Evolutionary conservation across 37 sponge, comb jelly and placozoan species (phyloP).

Genomic region (Ianthella basta): DNA sequence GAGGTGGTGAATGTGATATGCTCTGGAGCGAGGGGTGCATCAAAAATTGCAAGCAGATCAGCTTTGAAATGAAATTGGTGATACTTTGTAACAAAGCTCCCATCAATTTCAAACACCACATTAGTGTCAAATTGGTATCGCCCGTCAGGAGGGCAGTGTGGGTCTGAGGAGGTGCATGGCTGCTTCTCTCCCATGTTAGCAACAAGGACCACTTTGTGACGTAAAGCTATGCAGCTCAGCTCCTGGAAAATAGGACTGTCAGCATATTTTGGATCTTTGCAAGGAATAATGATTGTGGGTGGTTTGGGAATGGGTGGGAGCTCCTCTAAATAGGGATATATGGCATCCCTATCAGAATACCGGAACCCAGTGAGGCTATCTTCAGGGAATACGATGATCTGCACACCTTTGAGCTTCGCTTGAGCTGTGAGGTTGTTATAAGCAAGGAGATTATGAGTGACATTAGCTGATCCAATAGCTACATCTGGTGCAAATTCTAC

Average conservation of each 20-base stretch:
- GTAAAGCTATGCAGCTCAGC: constrained; percentile 58
- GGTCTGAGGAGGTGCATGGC: constrained; percentile 5
- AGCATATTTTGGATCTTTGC: not conserved
- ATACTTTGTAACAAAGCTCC: constrained; percentile 62
- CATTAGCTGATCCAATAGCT: too few species aligned
- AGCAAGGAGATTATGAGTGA: too few species aligned
- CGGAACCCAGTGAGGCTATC: constrained; percentile 44
- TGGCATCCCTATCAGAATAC: not conserved
- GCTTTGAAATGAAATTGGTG: constrained; percentile 62
- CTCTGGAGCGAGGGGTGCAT: not conserved
- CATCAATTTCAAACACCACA: constrained; percentile 65
- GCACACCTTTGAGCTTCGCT: constrained; percentile 37
- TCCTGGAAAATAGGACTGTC: constrained; percentile 31
- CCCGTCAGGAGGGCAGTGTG: constrained; percentile 47
- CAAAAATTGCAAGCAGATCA: constrained; percentile 12
- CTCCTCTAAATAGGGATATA: constrained; percentile 40
- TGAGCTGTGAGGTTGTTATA: too few species aligned
- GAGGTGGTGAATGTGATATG: constrained; percentile 44
- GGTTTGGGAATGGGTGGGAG: constrained; percentile 40
- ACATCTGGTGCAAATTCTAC: too few species aligned
- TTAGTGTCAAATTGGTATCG: constrained; percentile 66
- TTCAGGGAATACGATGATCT: constrained; percentile 69
- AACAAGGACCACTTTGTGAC: constrained; percentile 25
- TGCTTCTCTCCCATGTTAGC: constrained; percentile 60
- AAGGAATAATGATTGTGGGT: constrained; percentile 38